Percentiles rank a stretch among this genome's conserved stretches.
These are phyloP conservation scores for Abramis brama DNA, from an alignment of 2,113 vertebrate species.

Conservation along the genomic window DNA sequence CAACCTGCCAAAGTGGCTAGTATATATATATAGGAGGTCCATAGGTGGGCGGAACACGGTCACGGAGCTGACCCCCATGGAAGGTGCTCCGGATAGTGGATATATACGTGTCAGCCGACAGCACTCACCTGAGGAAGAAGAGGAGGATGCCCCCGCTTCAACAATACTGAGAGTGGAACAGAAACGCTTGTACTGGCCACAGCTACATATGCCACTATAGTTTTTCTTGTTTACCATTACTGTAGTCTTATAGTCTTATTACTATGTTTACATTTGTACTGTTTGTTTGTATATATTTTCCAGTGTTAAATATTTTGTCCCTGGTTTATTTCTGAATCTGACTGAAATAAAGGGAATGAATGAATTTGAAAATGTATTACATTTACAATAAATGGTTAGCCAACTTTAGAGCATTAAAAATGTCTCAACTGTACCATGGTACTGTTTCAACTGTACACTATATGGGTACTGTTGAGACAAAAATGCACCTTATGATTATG, in stretches of 20 bases:
- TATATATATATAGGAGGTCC: constrained; percentile 72
- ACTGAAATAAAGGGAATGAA: too few species aligned
- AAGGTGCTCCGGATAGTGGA: constrained; percentile 94
- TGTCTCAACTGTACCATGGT: neutral
- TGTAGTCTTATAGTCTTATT: too few species aligned
- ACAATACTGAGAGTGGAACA: constrained; percentile 85
- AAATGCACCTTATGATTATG: neutral
- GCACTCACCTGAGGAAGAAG: constrained; percentile 53
- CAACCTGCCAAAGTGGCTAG: too few species aligned
- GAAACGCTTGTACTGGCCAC: too few species aligned
- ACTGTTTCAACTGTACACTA: neutral
- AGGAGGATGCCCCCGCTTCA: constrained; percentile 61
- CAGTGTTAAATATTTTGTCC: too few species aligned
- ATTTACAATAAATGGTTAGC: neutral
- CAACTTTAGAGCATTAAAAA: neutral
- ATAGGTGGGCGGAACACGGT: constrained; percentile 82
- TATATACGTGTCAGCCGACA: constrained; percentile 86
- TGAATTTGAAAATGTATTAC: neutral
- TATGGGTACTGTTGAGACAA: neutral
- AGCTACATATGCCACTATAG: too few species aligned
- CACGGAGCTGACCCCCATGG: constrained; percentile 90
- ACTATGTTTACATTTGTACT: too few species aligned
- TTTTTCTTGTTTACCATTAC: too few species aligned
- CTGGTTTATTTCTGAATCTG: too few species aligned
- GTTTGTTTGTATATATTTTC: too few species aligned